These are phyloP conservation scores for Drosophila ohnishii DNA, from an alignment of 1,140 invertebrate genomes.

Conservation along the genomic window DNA sequence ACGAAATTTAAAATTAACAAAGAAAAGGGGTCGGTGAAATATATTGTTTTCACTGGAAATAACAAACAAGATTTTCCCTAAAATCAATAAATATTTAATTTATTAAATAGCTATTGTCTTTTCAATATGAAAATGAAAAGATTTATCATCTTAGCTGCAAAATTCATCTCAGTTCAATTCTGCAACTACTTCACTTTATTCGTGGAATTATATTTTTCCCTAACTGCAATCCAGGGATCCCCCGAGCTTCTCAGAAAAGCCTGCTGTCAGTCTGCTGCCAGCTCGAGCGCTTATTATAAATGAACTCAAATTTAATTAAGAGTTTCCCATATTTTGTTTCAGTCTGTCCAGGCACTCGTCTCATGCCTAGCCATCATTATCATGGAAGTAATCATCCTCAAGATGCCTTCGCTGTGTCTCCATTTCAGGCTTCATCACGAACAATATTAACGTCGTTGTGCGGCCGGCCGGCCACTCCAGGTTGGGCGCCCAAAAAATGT, in stretches of 20 bases:
- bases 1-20: conserved; percentile 1
- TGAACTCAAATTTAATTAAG: conserved; percentile 81
- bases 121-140: background rate
- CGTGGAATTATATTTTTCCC: background rate
- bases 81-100: background rate
- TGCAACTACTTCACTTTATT: background rate
- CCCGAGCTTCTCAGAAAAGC: conserved; percentile 10
- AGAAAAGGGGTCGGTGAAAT: background rate
- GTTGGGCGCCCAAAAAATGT: conserved; percentile 49
- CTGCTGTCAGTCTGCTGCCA: conserved; percentile 28
- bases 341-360: conserved; percentile 47
- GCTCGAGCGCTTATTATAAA: conserved; percentile 65
- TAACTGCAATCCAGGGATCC: background rate
- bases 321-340: conserved; percentile 69
- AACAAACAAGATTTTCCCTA: too few relatives aligned
- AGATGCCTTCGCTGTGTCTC: conserved; percentile 39
- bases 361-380: conserved; percentile 16
- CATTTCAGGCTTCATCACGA: conserved; percentile 70
- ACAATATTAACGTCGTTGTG: conserved; percentile 71
- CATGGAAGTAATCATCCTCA: conserved; percentile 17
- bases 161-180: background rate
- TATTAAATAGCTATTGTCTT: background rate
- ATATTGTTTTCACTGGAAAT: background rate
- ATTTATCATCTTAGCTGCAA: background rate
- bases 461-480: conserved; percentile 50